Conservation (phyloP, 1,140 invertebrate genomes). For the Psix sp. region DNA sequence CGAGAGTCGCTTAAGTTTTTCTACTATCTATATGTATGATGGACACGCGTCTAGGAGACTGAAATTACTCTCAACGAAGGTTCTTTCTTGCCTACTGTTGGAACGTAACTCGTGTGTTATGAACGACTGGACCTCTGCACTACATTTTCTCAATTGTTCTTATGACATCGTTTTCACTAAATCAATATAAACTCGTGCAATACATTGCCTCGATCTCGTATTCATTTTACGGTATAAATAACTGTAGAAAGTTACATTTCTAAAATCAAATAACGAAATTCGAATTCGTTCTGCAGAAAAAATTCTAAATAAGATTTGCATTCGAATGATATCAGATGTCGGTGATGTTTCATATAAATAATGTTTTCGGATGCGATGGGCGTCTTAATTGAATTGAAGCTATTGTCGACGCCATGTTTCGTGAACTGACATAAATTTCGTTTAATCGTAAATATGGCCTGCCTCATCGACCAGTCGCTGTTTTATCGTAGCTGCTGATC, state of each 20-base stretch:
- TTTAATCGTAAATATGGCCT: conserved; percentile 55
- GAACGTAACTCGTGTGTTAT: conserved; percentile 28
- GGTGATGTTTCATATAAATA: conserved; percentile 16
- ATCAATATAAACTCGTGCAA: conserved; percentile 24
- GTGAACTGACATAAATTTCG: conserved; percentile 48
- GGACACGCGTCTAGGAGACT: conserved; percentile 62
- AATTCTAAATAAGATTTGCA: neutral
- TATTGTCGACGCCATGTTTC: conserved; percentile 31
- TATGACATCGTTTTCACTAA: conserved; percentile 41
- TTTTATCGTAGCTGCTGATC: conserved; percentile 74
- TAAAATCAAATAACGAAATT: no score
- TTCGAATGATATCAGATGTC: neutral
- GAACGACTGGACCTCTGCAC: conserved; percentile 41
- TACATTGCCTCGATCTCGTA: no score
- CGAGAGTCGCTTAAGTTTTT: conserved; percentile 60
- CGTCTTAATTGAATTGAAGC: conserved; percentile 38
- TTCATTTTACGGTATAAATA: no score
- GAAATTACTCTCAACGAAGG: conserved; percentile 50
- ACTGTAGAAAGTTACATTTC: no score
- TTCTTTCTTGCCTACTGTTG: conserved; percentile 40
- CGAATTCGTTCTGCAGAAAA: no score
- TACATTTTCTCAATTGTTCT: conserved; percentile 39
- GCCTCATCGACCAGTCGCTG: conserved; percentile 68
- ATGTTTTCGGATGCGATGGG: conserved; percentile 4
- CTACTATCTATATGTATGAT: conserved; percentile 59